Base-by-base conservation (phyloP, 2,888 invertebrate species). In the Lamellibrachia satsuma region DNA sequence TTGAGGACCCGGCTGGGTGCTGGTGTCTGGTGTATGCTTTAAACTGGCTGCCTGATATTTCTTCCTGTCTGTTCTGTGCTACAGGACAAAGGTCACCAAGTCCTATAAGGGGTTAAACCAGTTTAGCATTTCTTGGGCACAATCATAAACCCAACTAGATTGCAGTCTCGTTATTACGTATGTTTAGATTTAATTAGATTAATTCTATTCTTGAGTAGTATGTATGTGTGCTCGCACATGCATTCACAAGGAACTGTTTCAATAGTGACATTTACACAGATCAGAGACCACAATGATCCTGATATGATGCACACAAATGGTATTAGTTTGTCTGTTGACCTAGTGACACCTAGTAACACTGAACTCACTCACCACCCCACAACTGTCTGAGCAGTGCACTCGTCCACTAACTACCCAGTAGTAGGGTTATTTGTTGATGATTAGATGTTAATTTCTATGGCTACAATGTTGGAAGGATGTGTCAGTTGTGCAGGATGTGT, bases 351-450 rank as follows among this genome's bases (percentile, higher is more conserved):
- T 22, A 75, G 6, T 75, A 75, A 75, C 75, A 15, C 75, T 22
- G 22, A 75, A 75, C 15, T 75, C 75, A 75, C n/a, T 22, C n/a
- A 7, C 75, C 75, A 75, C n/a, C 15, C 75, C 75, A 75, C 75
- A 75, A 75, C 75, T 75, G 75, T 75, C 75, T 75, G 6, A n/a
- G n/a, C 75, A 75, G n/a, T 75, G 75, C 75, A 75, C 75, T 55
- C 8, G 55, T 55, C 8, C 55, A 55, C 9, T 22, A 75, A 75
- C 75, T n/a, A 22, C 22, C 75, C 75, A 15, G 75, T 75, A 4
- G n/a, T 75, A 39, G 39, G 39, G 39, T 39, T 39, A 39, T 75
- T 9, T 60, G 75, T 75, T 75, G 75, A 75, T 75, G 0, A 75
- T 11, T 4, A 22, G 75, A n/a, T 22, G n/a, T 75, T 75, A 75